phyloP scores from a whole-genome alignment of 2,888 invertebrate species.

The Phaedon cochleariae region DNA sequence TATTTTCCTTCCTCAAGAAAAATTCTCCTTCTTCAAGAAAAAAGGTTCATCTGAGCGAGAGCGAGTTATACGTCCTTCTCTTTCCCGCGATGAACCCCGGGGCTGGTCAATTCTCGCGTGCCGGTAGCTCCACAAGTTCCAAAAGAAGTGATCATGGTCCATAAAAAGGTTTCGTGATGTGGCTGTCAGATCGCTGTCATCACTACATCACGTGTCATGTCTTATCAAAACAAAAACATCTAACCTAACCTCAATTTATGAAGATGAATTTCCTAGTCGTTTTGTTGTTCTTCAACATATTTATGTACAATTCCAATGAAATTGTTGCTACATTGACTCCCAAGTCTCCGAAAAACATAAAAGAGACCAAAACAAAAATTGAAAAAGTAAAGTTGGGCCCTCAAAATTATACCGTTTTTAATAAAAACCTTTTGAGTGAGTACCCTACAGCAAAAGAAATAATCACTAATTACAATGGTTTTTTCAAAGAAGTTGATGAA shows the following conservation, averaged over 20 bases:
- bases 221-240: not conserved
- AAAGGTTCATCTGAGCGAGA: too few relatives aligned
- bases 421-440: constrained; percentile 74
- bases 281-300: not conserved
- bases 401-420: constrained; percentile 66
- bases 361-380: constrained; percentile 41
- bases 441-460: constrained; percentile 77
- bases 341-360: constrained; percentile 51
- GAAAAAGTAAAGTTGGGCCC: constrained; percentile 49
- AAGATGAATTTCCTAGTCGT: not conserved
- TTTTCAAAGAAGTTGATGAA: constrained; percentile 73
- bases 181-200: too few relatives aligned
- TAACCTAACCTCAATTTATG: not conserved
- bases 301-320: not conserved
- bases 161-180: too few relatives aligned
- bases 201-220: too few relatives aligned
- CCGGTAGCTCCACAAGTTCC: too few relatives aligned
- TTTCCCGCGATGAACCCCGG: too few relatives aligned
- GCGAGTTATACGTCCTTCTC: too few relatives aligned
- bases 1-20: too few relatives aligned
- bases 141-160: too few relatives aligned
- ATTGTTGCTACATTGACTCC: constrained; percentile 50
- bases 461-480: constrained; percentile 77
- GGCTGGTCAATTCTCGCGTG: too few relatives aligned
- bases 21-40: too few relatives aligned